Percentiles rank a stretch among this genome's conserved stretches.
phyloP scores from a whole-genome alignment of 2,113 vertebrate species.

The Nanorana parkeri region DNA sequence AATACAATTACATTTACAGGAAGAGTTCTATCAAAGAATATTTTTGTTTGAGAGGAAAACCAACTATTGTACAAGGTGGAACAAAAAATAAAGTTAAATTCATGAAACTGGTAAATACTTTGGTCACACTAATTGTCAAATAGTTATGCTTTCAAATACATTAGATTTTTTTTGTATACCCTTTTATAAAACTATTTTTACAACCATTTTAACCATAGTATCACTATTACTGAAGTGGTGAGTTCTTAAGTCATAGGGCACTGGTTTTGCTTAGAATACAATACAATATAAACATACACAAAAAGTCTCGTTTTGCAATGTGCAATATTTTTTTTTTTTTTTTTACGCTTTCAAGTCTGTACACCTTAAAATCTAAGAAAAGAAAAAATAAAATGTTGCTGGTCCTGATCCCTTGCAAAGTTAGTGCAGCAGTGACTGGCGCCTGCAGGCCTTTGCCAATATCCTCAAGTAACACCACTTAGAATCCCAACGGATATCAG shows the following conservation, averaged over 20 bases:
- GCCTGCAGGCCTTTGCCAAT: constrained; percentile 71
- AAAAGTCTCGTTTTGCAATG: constrained; percentile 87
- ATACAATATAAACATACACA: constrained; percentile 97
- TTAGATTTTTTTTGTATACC: constrained; percentile 86
- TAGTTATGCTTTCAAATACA: constrained; percentile 84
- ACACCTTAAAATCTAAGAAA: constrained; percentile 85
- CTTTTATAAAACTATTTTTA: constrained; percentile 99
- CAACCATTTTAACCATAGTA: constrained; percentile 95
- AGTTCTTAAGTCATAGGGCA: constrained; percentile 86
- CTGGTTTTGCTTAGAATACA: constrained; percentile 85
- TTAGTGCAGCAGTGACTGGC: constrained; percentile 80
- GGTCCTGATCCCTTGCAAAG: constrained; percentile 92
- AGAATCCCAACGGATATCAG: constrained; percentile 69
- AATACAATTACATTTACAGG: constrained; percentile 71
- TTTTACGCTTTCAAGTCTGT: constrained; percentile 89
- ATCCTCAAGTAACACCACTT: constrained; percentile 70
- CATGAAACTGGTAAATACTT: constrained; percentile 84
- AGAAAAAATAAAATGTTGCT: constrained; percentile 84
- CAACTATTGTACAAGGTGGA: constrained; percentile 77
- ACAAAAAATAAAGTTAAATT: constrained; percentile 61
- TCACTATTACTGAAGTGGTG: constrained; percentile 90
- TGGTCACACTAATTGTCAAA: constrained; percentile 85
- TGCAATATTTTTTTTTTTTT: constrained; percentile 77
- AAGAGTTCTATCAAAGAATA: constrained; percentile 67
- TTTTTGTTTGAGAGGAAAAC: constrained; percentile 73